These are phyloP conservation scores for Anthrax anthrax DNA, from an alignment of 2,888 invertebrate species.

Conservation along the genomic window DNA sequence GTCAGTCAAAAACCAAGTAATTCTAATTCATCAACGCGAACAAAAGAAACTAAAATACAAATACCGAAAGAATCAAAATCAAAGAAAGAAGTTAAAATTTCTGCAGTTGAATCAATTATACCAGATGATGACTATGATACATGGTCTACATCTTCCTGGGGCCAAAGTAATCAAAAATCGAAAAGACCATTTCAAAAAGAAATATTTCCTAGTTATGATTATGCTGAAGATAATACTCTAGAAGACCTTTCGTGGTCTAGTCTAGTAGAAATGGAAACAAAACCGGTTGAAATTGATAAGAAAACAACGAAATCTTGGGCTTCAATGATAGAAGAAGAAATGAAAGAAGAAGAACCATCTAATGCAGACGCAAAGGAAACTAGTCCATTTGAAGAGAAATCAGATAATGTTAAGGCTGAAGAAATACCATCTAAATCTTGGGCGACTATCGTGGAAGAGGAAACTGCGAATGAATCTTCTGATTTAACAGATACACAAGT, in stretches of 20 bases:
- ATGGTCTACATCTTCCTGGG: background rate
- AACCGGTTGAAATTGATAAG: background rate
- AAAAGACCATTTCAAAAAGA: background rate
- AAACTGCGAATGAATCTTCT: background rate
- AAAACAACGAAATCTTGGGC: conserved; percentile 1
- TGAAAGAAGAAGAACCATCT: background rate
- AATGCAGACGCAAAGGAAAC: too few relatives aligned
- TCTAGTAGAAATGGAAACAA: background rate
- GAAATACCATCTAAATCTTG: background rate
- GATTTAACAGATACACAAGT: background rate
- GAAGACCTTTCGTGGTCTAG: conserved; percentile 7
- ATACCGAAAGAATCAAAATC: background rate
- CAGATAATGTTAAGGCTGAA: background rate
- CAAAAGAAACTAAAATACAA: background rate
- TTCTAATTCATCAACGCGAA: background rate
- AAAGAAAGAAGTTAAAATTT: background rate
- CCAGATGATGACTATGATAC: background rate
- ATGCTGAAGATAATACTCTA: conserved; percentile 4
- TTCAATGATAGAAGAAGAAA: background rate
- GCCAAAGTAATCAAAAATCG: background rate
- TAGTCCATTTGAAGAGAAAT: background rate
- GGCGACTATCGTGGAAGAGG: background rate
- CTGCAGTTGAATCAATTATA: background rate
- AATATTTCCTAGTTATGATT: background rate
- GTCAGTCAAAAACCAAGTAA: conserved; percentile 1